Conservation (phyloP, 2,797 vertebrate species). For the Bucorvus abyssinicus region DNA sequence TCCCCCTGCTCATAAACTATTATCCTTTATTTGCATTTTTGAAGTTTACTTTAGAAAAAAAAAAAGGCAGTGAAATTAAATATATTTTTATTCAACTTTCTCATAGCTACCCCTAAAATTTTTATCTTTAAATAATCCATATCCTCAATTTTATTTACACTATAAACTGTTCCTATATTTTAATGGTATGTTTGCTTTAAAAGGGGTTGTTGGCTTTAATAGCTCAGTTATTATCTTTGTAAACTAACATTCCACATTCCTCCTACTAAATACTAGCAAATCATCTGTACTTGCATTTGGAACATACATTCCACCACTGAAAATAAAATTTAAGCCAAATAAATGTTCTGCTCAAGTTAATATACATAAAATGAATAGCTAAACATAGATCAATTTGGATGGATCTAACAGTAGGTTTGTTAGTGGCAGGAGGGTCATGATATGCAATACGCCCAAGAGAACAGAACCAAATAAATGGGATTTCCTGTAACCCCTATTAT, state of each 20-base stretch:
- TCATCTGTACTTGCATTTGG: constrained; percentile 60
- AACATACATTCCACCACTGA: constrained; percentile 68
- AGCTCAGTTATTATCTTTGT: constrained; percentile 79
- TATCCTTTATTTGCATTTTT: constrained; percentile 69
- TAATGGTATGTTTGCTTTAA: constrained; percentile 83
- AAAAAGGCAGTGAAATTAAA: constrained; percentile 66
- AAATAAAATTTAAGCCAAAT: constrained; percentile 77
- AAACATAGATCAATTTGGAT: constrained; percentile 68
- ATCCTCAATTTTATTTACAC: constrained; percentile 79
- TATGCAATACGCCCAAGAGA: constrained; percentile 26
- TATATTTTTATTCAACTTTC: constrained; percentile 75
- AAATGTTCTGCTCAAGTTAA: constrained; percentile 74
- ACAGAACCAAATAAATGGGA: constrained; percentile 45
- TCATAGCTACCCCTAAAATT: constrained; percentile 71
- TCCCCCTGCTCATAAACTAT: constrained; percentile 18
- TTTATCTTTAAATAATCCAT: constrained; percentile 83
- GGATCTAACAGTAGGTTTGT: constrained; percentile 61
- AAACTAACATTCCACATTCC: constrained; percentile 77
- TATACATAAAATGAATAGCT: constrained; percentile 74
- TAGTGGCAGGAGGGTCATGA: constrained; percentile 47
- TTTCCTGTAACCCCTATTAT: constrained; percentile 42
- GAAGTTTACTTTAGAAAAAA: constrained; percentile 69
- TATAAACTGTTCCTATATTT: constrained; percentile 80
- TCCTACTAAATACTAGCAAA: constrained; percentile 74
- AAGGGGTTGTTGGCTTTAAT: constrained; percentile 82